A percentile compares a stretch with the other conserved stretches of the same genome.
These are phyloP conservation scores for Myotis lucifugus DNA, from an alignment of 2,113 vertebrate species.

Conservation along the genomic window DNA sequence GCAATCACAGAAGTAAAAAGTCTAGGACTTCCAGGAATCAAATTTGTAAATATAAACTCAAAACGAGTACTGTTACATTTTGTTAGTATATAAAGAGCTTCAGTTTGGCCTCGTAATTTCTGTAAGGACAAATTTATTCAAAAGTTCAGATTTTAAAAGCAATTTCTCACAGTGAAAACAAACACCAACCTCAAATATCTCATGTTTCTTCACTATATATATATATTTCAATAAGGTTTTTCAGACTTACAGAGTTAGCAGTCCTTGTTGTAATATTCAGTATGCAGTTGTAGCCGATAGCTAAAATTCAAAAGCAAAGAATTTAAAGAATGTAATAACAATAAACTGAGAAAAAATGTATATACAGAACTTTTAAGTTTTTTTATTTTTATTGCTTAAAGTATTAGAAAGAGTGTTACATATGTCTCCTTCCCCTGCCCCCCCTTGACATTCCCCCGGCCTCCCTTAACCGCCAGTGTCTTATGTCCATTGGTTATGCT, in stretches of 20 bases:
- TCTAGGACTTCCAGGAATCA: conserved; percentile 96
- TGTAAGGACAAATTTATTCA: conserved; percentile 82
- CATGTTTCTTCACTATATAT: conserved; percentile 6
- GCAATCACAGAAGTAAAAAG: conserved; percentile 99
- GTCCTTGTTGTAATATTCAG: conserved; percentile 98
- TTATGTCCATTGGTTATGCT: too few species aligned
- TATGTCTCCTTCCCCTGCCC: too few species aligned
- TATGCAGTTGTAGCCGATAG: conserved; percentile 98
- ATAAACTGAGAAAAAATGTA: conserved; percentile 49
- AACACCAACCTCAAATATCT: conserved; percentile 42
- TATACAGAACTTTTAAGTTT: not conserved
- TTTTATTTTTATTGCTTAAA: not conserved
- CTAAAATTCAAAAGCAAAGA: conserved; percentile 83
- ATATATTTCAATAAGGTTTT: conserved; percentile 63
- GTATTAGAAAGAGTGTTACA: too few species aligned
- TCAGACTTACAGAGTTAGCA: conserved; percentile 95
- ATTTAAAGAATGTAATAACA: conserved; percentile 54
- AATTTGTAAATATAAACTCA: conserved; percentile 99
- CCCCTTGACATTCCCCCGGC: too few species aligned
- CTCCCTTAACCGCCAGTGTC: too few species aligned
- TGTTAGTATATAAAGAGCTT: conserved; percentile 98
- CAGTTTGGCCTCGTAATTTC: conserved; percentile 98
- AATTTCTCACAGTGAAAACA: conserved; percentile 55
- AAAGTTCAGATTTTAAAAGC: conserved; percentile 53
- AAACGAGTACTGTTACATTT: conserved; percentile 98